A percentile compares a stretch with the other conserved stretches of the same genome.
Conservation (phyloP, 1,140 invertebrate species). For the Cecropterus lyciades region DNA sequence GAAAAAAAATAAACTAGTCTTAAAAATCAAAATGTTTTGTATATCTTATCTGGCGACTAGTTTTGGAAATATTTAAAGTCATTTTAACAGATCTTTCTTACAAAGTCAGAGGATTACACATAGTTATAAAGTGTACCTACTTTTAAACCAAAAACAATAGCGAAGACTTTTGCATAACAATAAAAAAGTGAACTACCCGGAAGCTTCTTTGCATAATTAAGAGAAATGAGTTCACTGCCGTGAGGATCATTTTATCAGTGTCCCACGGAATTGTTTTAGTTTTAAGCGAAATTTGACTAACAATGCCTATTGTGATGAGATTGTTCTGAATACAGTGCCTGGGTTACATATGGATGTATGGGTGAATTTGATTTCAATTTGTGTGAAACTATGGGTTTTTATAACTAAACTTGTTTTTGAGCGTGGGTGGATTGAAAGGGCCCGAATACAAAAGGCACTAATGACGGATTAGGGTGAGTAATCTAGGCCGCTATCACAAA, state of each 20-base stretch:
- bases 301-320: neutral
- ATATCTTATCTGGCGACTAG: too few relatives aligned
- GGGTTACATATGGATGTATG: neutral
- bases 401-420: neutral
- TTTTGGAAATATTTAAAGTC: too few relatives aligned
- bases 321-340: neutral
- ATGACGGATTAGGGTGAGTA: neutral
- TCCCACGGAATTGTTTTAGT: slow-evolving; percentile 1
- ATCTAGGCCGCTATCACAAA: neutral
- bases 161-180: too few relatives aligned
- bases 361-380: neutral
- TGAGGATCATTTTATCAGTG: neutral
- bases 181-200: too few relatives aligned
- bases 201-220: too few relatives aligned
- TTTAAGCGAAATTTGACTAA: slow-evolving; percentile 2
- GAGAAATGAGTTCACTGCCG: neutral
- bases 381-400: neutral
- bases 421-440: too few relatives aligned
- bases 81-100: too few relatives aligned
- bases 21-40: too few relatives aligned
- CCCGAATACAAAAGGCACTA: neutral
- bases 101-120: too few relatives aligned
- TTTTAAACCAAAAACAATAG: too few relatives aligned
- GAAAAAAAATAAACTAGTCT: too few relatives aligned
- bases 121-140: too few relatives aligned